A percentile compares a stretch with the other conserved stretches of the same genome.
Conservation (phyloP, 1,140 invertebrate species). For the Megalonaias nervosa region DNA sequence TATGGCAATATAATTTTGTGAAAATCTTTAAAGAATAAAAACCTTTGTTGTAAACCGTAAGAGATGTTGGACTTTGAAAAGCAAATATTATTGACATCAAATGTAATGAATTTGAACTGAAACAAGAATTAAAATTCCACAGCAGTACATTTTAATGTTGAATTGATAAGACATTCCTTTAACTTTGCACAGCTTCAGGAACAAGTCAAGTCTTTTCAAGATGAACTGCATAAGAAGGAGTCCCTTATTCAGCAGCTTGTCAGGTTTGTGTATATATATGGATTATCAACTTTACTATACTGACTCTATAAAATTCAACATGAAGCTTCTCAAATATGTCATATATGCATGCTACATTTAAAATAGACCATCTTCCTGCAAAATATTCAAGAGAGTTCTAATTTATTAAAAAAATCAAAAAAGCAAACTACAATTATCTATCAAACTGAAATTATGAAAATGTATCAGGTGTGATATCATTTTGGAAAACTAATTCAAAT, state of each 20-base stretch:
- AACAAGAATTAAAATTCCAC: too few species aligned
- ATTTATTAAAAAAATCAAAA: background rate
- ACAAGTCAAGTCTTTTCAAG: slow-evolving; percentile 62
- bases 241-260: slow-evolving; percentile 64
- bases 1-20: too few species aligned
- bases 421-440: background rate
- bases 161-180: background rate
- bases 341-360: background rate
- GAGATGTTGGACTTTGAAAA: too few species aligned
- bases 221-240: slow-evolving; percentile 69
- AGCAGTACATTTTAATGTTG: too few species aligned
- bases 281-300: too few species aligned
- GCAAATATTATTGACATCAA: too few species aligned
- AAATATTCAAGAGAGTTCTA: background rate
- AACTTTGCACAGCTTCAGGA: slow-evolving; percentile 63
- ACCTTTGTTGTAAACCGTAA: too few species aligned
- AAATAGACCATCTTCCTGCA: too few species aligned
- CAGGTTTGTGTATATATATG: slow-evolving; percentile 37
- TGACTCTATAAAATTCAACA: background rate
- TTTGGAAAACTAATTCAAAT: background rate
- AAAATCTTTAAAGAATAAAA: too few species aligned
- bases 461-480: background rate
- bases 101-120: too few species aligned
- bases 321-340: background rate
- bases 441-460: background rate